Conservation (phyloP, 2,797 vertebrate species). For the Uromys caudimaculatus region DNA sequence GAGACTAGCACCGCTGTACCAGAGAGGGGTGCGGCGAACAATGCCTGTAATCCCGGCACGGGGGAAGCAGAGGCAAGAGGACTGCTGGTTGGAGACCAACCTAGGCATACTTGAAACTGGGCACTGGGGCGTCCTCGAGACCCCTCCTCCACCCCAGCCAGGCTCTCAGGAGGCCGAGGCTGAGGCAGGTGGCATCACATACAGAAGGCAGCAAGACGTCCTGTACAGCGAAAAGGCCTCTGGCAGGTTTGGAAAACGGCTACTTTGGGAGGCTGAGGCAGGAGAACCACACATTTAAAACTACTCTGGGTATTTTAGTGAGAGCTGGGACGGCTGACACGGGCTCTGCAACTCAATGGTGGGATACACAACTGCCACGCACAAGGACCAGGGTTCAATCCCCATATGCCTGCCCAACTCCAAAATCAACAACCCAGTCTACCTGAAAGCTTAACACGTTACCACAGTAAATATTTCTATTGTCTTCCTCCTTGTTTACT, state of each 20-base stretch:
- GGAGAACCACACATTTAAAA: neutral
- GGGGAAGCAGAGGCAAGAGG: neutral
- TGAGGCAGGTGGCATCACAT: too few relatives aligned
- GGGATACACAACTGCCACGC: neutral
- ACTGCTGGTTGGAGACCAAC: too few relatives aligned
- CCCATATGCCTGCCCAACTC: neutral
- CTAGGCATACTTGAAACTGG: neutral
- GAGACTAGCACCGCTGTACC: neutral
- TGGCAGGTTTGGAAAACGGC: too few relatives aligned
- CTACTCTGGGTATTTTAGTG: too few relatives aligned
- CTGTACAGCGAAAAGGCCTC: too few relatives aligned
- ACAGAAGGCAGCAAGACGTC: too few relatives aligned
- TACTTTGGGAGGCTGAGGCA: neutral
- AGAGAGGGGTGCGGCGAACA: neutral
- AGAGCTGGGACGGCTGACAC: too few relatives aligned
- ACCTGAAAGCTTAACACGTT: neutral
- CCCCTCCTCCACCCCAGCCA: too few relatives aligned
- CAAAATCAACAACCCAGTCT: neutral
- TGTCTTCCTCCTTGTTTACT: neutral
- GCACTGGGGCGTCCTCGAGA: too few relatives aligned
- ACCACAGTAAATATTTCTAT: neutral
- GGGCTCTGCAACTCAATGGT: neutral
- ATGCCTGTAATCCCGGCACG: too few relatives aligned
- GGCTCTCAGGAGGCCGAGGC: too few relatives aligned
- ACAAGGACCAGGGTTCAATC: neutral